Evolutionary conservation across 2,113 vertebrate genomes (phyloP).

Genomic region (Chinchilla lanigera): DNA sequence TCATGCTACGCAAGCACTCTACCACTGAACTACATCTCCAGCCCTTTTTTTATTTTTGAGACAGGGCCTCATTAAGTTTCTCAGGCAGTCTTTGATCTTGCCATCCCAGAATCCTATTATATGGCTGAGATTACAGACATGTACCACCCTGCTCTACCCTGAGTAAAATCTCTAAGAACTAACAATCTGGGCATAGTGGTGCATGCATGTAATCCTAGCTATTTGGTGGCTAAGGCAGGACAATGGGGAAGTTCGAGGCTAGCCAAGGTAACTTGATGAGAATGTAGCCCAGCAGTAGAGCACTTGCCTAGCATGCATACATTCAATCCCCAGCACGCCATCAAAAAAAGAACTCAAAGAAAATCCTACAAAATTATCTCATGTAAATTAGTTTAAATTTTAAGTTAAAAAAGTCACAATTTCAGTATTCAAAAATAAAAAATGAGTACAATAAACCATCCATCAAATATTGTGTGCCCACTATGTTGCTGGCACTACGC

Average conservation of each 20-base stretch:
- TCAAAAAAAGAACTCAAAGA: background rate
- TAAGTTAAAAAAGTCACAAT: background rate
- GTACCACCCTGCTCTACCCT: background rate
- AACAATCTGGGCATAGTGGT: background rate
- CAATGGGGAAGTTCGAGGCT: background rate
- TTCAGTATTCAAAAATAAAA: slow-evolving; percentile 35
- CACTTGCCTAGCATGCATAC: background rate
- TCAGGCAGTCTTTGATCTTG: background rate
- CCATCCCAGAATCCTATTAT: background rate
- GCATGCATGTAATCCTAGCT: background rate
- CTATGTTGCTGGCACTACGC: background rate
- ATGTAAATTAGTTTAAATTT: slow-evolving; percentile 1
- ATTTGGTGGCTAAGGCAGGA: background rate
- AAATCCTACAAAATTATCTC: slow-evolving; percentile 2
- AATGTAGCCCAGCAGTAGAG: background rate
- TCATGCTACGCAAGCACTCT: background rate
- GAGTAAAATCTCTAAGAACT: background rate
- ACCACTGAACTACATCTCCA: background rate
- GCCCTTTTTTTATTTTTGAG: background rate
- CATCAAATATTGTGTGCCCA: background rate
- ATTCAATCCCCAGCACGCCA: background rate
- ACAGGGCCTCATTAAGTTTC: background rate
- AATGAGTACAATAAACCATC: background rate
- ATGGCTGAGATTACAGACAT: background rate
- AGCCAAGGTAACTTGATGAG: background rate